Percentiles rank a stretch among this genome's conserved stretches.
Conservation (phyloP, 1,140 invertebrate species). For the Matsumurasca onukii region DNA sequence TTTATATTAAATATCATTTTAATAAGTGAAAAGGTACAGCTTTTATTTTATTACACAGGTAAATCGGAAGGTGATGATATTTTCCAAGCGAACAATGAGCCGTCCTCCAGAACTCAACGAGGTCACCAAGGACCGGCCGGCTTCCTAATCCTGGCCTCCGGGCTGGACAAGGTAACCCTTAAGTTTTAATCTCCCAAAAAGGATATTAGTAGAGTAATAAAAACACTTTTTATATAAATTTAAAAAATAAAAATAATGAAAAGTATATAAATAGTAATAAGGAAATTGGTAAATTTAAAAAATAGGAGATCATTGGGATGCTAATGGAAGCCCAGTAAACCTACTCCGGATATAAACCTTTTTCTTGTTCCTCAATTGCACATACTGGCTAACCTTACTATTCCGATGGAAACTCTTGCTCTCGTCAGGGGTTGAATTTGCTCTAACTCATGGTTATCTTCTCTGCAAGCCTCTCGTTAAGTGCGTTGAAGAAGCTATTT, state of each 20-base stretch:
- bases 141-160: conserved; percentile 85
- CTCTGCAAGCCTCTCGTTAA: too few species aligned
- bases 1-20: too few species aligned
- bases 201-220: neutral
- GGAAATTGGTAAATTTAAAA: neutral
- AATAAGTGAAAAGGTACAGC: too few species aligned
- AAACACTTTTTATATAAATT: neutral
- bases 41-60: conserved; percentile 23
- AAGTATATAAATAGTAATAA: neutral
- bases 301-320: too few species aligned
- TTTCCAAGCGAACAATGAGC: conserved; percentile 71
- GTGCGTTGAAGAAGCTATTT: too few species aligned
- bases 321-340: too few species aligned
- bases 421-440: too few species aligned
- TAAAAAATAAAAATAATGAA: neutral
- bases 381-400: too few species aligned
- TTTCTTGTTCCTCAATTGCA: too few species aligned
- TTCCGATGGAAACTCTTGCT: too few species aligned
- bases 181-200: conserved; percentile 35
- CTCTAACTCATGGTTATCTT: too few species aligned
- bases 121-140: conserved; percentile 84
- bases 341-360: too few species aligned
- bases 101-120: conserved; percentile 66
- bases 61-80: conserved; percentile 82
- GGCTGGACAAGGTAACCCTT: conserved; percentile 71